Percentiles rank a stretch among this genome's conserved stretches.
Conservation (phyloP, 2,113 vertebrate species). For the Sinocyclocheilus anshuiensis region DNA sequence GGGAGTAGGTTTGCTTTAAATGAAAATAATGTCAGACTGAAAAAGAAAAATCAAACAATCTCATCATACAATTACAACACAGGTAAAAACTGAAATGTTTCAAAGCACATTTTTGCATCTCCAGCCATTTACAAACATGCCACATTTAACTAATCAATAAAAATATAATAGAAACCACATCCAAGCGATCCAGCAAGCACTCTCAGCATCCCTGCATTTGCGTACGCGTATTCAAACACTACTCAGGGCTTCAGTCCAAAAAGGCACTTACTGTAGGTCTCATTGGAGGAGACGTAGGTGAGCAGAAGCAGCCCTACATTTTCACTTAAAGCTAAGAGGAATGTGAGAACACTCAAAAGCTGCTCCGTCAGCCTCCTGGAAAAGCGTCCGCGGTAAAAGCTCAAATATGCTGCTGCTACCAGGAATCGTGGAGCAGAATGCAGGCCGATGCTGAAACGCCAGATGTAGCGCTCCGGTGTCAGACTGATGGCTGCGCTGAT, state of each 20-base stretch:
- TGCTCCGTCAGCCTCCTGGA: conserved; percentile 69
- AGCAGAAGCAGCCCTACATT: conserved; percentile 87
- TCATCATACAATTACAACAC: neutral
- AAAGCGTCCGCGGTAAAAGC: conserved; percentile 81
- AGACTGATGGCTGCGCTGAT: conserved; percentile 91
- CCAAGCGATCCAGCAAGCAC: neutral
- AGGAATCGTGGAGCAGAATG: conserved; percentile 90
- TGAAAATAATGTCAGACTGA: neutral
- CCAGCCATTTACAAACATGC: neutral
- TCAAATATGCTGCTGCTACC: conserved; percentile 83
- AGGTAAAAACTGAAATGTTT: neutral
- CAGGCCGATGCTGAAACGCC: conserved; percentile 89
- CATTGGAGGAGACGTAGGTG: conserved; percentile 89
- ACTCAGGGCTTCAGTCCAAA: neutral
- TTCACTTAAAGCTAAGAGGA: conserved; percentile 80
- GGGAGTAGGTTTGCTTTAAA: neutral
- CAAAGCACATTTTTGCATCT: neutral
- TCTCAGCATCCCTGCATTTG: neutral
- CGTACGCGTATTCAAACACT: neutral
- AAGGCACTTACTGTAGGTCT: conserved; percentile 83
- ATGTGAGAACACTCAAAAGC: conserved; percentile 74
- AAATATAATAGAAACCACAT: neutral
- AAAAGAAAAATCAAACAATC: neutral
- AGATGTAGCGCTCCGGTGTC: conserved; percentile 89
- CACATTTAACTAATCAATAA: neutral